Evolutionary conservation across 1,140 invertebrate genomes (phyloP), one percentile per base, ranked within the genome.

Genomic region (Caenorhabditis brenneri): DNA sequence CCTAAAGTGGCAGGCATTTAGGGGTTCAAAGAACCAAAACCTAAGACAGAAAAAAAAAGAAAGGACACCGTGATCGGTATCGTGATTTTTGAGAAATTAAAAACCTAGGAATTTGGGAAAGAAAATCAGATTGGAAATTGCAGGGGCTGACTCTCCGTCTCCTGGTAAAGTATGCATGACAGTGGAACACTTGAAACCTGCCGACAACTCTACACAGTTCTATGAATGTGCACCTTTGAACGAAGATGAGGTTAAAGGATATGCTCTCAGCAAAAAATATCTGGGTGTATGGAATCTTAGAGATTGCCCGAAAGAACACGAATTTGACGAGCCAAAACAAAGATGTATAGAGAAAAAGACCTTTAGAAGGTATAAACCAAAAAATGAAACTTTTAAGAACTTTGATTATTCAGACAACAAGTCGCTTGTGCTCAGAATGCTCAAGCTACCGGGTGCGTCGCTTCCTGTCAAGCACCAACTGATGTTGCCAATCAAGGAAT

Each of bases 251-350:
- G 79, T 88, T 53, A 60, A 79, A 10, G 84, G 80, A 24, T 85
- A 81, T 46, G 33, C 49, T 6, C 31, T 85, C 15, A 51, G 39
- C 33, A 53, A 85, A 15, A 79, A 84, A 29, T 88, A 88, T 65
- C 79, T 88, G 22, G 88, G 88, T 7, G 69, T 88, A 2, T 88
- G 88, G 88, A 86, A 69, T 49, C 36, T 86, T 10, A 80, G 88
- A 42, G 74, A 86, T 33, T 88, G 88, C 48, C 87, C 88, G 2
- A 74, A 42, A 12, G 82, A 80, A 27, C 60, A 82, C 42, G 83
- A 84, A 58, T 88, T 88, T 29, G 88, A 88, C 48, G 88, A 86
- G 33, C n/a, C 79, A 15, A 86, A 87, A 84, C 88, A 88, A 58
- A 53, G 82, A 65, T 88, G 88, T 65, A 53, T 86, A 10, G 88